Evolutionary conservation across 2,888 invertebrate species (phyloP), one percentile per base, ranked within the genome.

Genomic region (Tromatobia lineatoria): DNA sequence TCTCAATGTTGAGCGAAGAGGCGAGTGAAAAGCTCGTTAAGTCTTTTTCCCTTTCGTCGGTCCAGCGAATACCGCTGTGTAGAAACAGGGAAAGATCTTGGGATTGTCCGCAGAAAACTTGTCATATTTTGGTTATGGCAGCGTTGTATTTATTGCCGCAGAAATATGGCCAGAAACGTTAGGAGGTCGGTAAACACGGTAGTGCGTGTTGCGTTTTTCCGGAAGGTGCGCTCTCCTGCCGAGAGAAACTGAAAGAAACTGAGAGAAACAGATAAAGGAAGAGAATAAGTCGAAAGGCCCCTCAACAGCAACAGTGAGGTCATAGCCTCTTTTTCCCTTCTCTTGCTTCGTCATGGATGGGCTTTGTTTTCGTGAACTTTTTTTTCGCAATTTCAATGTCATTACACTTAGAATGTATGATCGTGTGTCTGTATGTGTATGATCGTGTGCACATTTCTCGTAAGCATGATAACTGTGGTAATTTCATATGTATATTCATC

Each of bases 41-140:
- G 74, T 78, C 70, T 81, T 70, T 61, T 13, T 38, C 20, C 18
- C 61, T 76, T 80, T 57, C 74, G 25, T 74, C 59, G 29, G 47
- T 25, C 67, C 64, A 64, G 69, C 54, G 42, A 29, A 54, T 67
- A 75, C 61, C 42, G 64, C 54, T 59, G 57, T 20, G 25, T 47
- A 20, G 54, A 54, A 52, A 29, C 18, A 66, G 45, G 45, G 25
- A 82, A 64, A 78, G 64, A 76, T 81, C 57, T 73, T 57, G 70
- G 59, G 54, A 29, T 52, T 38, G 50, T 25, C 70, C 70, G 86
- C 84, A 86, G 66, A 84, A 78, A 77, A 88, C 88, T 90, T 90
- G 91, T 92, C 91, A 92, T 92, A 92, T 92, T 91, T 90, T 93
- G 93, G 90, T 92, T 93, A 92, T 91, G 89, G 83, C 85, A 70